phyloP scores from a whole-genome alignment of 1,140 invertebrate species.

The Macrobrachium rosenbergii region DNA sequence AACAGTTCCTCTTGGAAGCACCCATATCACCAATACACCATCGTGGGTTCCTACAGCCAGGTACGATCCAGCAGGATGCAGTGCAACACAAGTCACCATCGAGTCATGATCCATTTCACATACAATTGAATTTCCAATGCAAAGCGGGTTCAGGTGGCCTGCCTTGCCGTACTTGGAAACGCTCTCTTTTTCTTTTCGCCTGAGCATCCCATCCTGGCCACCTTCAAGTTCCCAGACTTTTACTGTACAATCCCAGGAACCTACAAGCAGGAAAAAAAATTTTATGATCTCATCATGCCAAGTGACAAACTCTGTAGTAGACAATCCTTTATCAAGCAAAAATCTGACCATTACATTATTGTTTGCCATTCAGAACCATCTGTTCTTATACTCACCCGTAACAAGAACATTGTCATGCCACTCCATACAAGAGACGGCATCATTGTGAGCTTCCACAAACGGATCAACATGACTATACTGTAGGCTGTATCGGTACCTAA shows the following conservation, averaged over 20 bases:
- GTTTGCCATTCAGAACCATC: background rate
- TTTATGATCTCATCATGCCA: background rate
- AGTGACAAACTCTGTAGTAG: background rate
- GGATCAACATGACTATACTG: conserved; percentile 40
- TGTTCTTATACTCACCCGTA: conserved; percentile 25
- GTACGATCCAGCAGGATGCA: conserved; percentile 25
- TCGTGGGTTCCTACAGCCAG: conserved; percentile 45
- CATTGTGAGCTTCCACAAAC: conserved; percentile 39
- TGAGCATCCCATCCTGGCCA: background rate
- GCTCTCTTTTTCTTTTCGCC: conserved; percentile 4
- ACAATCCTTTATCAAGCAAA: background rate
- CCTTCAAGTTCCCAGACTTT: conserved; percentile 20
- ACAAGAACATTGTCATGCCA: conserved; percentile 34
- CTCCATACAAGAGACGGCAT: conserved; percentile 47
- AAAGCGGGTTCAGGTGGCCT: background rate
- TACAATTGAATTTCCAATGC: conserved; percentile 28
- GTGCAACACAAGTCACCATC: conserved; percentile 38
- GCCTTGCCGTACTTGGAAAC: background rate
- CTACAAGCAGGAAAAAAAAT: background rate
- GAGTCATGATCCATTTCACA: conserved; percentile 55
- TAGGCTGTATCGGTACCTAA: conserved; percentile 42
- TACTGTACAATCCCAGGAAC: conserved; percentile 50
- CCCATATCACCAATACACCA: conserved; percentile 30
- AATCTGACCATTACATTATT: background rate
- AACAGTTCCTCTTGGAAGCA: background rate